Conservation (phyloP, 2,888 invertebrate species). For the Linnaemya tessellans region DNA sequence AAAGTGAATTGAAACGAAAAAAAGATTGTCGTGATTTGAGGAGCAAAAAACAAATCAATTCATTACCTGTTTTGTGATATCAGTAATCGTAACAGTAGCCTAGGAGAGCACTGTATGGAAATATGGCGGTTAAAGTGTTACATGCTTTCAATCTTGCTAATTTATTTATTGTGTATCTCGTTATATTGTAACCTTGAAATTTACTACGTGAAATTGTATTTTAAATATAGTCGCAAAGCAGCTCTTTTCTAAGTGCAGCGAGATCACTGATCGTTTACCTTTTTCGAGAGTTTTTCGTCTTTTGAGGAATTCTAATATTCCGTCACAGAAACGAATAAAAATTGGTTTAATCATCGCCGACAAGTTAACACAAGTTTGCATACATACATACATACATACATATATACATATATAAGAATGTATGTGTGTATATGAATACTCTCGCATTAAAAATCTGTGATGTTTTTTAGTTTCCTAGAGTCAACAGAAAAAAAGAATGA, state of each 20-base stretch:
- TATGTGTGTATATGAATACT: neutral
- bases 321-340: no score
- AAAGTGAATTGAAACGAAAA: neutral
- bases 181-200: neutral
- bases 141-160: neutral
- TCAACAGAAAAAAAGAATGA: neutral
- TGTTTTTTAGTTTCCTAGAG: slow-evolving; percentile 12
- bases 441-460: neutral
- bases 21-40: neutral
- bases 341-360: no score
- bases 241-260: no score
- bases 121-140: neutral
- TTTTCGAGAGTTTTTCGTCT: no score
- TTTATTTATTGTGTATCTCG: neutral
- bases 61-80: neutral
- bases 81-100: neutral
- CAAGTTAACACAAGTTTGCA: no score
- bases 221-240: no score
- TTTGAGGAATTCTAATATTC: no score
- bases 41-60: neutral
- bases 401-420: neutral
- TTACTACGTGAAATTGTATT: no score
- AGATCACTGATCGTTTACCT: no score
- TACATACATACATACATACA: no score
- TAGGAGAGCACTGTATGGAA: neutral